These are phyloP conservation scores for Uromys caudimaculatus DNA, from an alignment of 2,797 vertebrate species.

Conservation along the genomic window DNA sequence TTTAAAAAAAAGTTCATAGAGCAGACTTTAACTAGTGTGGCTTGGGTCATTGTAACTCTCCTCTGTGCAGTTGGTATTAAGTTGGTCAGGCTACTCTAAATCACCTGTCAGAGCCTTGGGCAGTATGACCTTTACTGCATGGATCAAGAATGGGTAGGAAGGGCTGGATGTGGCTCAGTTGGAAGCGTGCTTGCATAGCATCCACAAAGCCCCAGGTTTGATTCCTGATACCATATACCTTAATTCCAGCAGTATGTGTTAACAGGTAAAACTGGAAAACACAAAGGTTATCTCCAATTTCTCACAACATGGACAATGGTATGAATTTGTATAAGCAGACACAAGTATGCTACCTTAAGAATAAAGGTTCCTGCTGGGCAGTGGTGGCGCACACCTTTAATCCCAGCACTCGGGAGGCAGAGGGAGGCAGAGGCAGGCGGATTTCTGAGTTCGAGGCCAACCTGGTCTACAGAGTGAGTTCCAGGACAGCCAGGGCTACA, in stretches of 20 bases:
- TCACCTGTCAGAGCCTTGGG: neutral
- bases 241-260: neutral
- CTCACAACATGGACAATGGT: neutral
- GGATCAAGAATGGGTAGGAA: neutral
- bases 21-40: neutral
- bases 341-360: neutral
- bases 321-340: constrained; percentile 34
- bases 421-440: too few relatives aligned
- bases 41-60: neutral
- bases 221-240: neutral
- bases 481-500: too few relatives aligned
- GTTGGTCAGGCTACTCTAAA: neutral
- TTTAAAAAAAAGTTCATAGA: neutral
- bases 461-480: too few relatives aligned
- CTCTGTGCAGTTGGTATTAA: neutral
- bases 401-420: too few relatives aligned
- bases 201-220: neutral
- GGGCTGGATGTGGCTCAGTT: neutral
- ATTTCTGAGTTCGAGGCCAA: too few relatives aligned
- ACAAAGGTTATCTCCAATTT: constrained; percentile 43
- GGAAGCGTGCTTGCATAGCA: neutral
- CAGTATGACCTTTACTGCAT: neutral
- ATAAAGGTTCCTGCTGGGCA: neutral
- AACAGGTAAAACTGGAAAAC: constrained; percentile 8
- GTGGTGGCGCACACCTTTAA: too few relatives aligned